phyloP scores from a whole-genome alignment of 1,140 invertebrate genomes.

The Scaptodrosophila lebanonensis region DNA sequence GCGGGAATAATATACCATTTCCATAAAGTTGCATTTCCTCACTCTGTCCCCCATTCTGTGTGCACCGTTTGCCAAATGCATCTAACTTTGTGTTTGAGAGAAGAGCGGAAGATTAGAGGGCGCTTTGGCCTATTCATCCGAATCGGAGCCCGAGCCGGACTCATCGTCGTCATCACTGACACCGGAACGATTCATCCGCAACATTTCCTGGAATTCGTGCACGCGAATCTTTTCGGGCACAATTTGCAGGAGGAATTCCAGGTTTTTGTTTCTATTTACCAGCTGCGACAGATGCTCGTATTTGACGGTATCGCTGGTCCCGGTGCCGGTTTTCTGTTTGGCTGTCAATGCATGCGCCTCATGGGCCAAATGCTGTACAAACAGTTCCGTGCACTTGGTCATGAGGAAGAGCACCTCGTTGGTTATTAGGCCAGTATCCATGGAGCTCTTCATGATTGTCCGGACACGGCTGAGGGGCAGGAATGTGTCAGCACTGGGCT shows the following conservation, averaged over 20 bases:
- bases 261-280: slow-evolving; percentile 58
- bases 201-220: slow-evolving; percentile 66
- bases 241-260: slow-evolving; percentile 70
- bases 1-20: too few relatives aligned
- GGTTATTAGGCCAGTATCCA: slow-evolving; percentile 66
- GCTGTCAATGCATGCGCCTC: slow-evolving; percentile 37
- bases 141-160: slow-evolving; percentile 18
- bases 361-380: slow-evolving; percentile 63
- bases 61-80: too few relatives aligned
- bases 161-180: slow-evolving; percentile 46
- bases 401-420: slow-evolving; percentile 69
- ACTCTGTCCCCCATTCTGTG: too few relatives aligned
- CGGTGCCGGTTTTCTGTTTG: slow-evolving; percentile 1
- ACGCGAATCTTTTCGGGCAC: slow-evolving; percentile 72
- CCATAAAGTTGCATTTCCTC: too few relatives aligned
- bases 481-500: slow-evolving; percentile 45
- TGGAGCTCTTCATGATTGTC: slow-evolving; percentile 71
- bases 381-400: slow-evolving; percentile 66
- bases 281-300: slow-evolving; percentile 65
- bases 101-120: too few relatives aligned
- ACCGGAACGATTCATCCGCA: slow-evolving; percentile 46
- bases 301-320: slow-evolving; percentile 41
- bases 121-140: slow-evolving; percentile 24
- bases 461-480: slow-evolving; percentile 65
- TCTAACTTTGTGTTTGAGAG: too few relatives aligned